Evolutionary conservation across 2,888 invertebrate genomes (phyloP), one percentile per base, ranked within the genome.

Genomic region (Tyria jacobaeae): DNA sequence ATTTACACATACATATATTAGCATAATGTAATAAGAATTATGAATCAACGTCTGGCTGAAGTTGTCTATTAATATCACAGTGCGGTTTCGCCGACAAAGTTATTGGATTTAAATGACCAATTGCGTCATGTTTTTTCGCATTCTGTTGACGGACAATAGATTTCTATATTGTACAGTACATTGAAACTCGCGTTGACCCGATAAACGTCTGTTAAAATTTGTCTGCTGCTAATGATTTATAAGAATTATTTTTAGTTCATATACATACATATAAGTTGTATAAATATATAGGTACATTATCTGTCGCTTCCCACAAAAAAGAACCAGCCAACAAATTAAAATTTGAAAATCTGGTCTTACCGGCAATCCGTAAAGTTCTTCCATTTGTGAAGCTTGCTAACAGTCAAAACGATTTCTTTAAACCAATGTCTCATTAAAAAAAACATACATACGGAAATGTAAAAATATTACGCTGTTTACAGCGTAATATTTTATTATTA

Each of bases 91-190:
- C 77, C 81, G 83, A 78, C 86, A 84, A 83, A 87, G 84, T 85
- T 87, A 86, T 89, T 85, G 89, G 89, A 91, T 87, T 90, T 90
- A 82, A 88, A 87, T 91, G 89, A 89, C 90, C 71, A 85, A 82
- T 91, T 91, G 87, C 89, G 83, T 89, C 89, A 91, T 84, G 77
- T 84, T 84, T 84, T 31, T 85, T 82, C 82, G 84, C 89, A 89
- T 89, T 90, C 87, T 87, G 84, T 82, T 86, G 88, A 88, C 87
- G 73, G 83, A 86, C 84, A 89, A 88, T 87, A 83, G 83, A 84
- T 88, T 86, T 83, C 82, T 83, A 83, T 76, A 81, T 80, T 82
- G n/a, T n/a, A n/a, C n/a, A 78, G 71, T 68, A 73, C 71, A 76
- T 78, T 80, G 82, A 83, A 83, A 84, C 80, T 71, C 64, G 71